Conservation (phyloP, 2,113 vertebrate genomes). For the Taurulus bubalis region DNA sequence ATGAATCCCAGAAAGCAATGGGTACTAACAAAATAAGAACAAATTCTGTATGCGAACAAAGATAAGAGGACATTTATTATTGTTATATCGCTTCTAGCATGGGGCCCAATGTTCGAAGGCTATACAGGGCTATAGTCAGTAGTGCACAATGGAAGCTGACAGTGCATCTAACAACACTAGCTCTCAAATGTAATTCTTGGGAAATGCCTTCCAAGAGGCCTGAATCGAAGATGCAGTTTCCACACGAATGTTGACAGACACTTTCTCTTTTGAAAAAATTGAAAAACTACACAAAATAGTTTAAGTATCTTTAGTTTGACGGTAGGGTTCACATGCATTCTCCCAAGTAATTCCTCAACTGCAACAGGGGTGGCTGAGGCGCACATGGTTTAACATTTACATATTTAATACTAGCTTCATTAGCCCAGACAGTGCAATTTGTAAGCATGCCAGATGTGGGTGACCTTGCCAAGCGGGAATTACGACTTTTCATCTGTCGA, state of each 20-base stretch:
- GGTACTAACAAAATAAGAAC: not conserved
- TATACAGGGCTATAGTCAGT: not conserved
- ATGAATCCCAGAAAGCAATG: not conserved
- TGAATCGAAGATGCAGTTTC: not conserved
- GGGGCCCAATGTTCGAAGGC: not conserved
- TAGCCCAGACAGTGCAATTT: conserved; percentile 7
- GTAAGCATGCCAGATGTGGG: conserved; percentile 6
- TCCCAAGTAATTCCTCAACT: not conserved
- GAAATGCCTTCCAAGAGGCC: not conserved
- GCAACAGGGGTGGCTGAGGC: not conserved
- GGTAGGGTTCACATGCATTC: not conserved
- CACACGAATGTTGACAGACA: not conserved
- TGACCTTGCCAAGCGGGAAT: conserved; percentile 25
- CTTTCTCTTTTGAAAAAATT: not conserved
- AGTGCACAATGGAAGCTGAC: not conserved
- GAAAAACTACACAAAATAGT: not conserved
- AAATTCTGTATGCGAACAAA: not conserved
- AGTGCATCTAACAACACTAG: not conserved
- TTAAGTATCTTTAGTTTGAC: not conserved
- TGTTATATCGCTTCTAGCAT: not conserved
- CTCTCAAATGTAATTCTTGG: not conserved
- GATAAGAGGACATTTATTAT: not conserved
- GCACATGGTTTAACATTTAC: conserved; percentile 2
- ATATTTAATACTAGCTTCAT: conserved; percentile 35
- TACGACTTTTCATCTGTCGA: conserved; percentile 6